Conservation (phyloP, 2,797 vertebrate genomes). For the Hylomyscus alleni region DNA sequence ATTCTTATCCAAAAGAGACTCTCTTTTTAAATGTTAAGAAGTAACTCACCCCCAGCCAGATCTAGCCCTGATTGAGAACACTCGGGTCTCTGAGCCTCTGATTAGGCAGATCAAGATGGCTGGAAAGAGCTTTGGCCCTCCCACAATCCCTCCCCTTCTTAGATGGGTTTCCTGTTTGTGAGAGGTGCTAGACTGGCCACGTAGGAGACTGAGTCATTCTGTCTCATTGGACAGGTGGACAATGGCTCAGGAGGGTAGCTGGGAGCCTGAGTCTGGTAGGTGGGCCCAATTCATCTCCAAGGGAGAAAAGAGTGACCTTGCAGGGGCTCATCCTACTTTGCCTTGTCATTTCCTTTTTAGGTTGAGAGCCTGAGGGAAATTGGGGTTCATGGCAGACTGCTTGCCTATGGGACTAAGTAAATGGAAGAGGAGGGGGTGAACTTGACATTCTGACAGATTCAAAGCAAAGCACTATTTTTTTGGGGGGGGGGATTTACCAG, state of each 20-base stretch:
- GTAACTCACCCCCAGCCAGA: background rate
- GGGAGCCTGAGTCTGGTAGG: background rate
- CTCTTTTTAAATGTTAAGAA: constrained; percentile 74
- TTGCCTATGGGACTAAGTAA: background rate
- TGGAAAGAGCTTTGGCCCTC: constrained; percentile 74
- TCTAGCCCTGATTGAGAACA: constrained; percentile 76
- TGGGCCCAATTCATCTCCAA: background rate
- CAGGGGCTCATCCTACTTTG: background rate
- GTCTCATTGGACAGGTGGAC: constrained; percentile 27
- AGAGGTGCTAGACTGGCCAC: constrained; percentile 56
- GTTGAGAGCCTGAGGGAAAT: background rate
- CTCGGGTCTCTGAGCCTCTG: constrained; percentile 70
- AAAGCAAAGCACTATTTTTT: background rate
- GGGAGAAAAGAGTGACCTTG: background rate
- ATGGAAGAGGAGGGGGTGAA: background rate
- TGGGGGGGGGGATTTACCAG: background rate
- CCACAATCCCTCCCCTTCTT: constrained; percentile 64
- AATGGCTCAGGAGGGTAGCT: background rate
- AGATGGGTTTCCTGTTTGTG: constrained; percentile 70
- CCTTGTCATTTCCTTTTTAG: background rate
- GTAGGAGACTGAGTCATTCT: constrained; percentile 46
- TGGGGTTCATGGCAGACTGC: background rate
- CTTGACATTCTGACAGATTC: background rate
- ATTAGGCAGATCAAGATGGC: constrained; percentile 79
- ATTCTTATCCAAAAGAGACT: constrained; percentile 83